Evolutionary conservation across 2,888 invertebrate species (phyloP), one percentile per base, ranked within the genome.

Genomic region (Amblyjoppa proteus): DNA sequence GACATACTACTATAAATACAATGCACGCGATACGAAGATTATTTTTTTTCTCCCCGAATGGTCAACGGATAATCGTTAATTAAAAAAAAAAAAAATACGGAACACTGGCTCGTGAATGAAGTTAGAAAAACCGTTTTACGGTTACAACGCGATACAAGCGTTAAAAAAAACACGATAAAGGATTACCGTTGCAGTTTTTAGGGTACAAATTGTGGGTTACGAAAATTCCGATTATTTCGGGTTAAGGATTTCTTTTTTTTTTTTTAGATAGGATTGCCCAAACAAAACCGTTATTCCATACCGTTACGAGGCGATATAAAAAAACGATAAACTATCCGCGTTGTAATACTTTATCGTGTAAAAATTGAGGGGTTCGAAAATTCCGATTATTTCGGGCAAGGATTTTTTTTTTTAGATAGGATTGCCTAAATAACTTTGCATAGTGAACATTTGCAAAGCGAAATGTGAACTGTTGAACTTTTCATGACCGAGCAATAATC

Each of bases 401-500:
- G 31, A 58, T 61, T 16, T 34, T 31, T 61, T 61, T 64, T 41
- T 64, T 64, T 61, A 16, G 28, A 64, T 34, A 0, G 53, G n/a
- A 20, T n/a, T 34, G 31, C 2, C 13, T 31, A n/a, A 34, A 28
- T 16, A 31, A 34, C 28, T 66, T 66, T 74, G 45, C 38, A 56
- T 25, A n/a, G n/a, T 38, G 51, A 70, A 81, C 75, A 69, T 61
- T 81, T 74, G 16, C 31, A 31, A 61, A 41, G 64, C 58, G 41
- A 79, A 70, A 51, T 9, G 64, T 53, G 41, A 56, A 75, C 53
- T 41, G 74, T 73, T 64, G 61, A 61, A 45, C 11, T 38, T 64
- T 28, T 20, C 16, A 70, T 61, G 73, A 80, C 34, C 53, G 45
- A 2, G 45, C 58, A 79, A 76, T 85, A 79, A 82, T 75, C 79